phyloP scores from a whole-genome alignment of 2,113 vertebrate species.

The Mesocricetus auratus region DNA sequence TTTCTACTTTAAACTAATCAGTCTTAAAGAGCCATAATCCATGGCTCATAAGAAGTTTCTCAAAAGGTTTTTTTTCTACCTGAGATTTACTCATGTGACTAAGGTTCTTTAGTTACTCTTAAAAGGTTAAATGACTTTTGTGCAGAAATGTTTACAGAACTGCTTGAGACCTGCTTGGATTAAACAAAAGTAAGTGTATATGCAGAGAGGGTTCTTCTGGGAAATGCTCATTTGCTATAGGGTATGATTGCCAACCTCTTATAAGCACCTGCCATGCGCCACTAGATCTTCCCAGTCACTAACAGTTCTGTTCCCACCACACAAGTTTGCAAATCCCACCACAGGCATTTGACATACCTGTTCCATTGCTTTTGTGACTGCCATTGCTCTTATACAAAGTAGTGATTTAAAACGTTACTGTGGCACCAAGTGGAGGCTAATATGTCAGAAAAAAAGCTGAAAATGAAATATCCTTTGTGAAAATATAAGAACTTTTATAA shows the following conservation, averaged over 20 bases:
- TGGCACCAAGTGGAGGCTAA: background rate
- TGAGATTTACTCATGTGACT: background rate
- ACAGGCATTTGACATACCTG: background rate
- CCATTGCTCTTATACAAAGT: background rate
- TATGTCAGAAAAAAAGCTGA: background rate
- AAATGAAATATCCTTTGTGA: background rate
- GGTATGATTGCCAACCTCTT: background rate
- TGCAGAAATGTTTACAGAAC: slow-evolving; percentile 3
- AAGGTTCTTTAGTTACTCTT: background rate
- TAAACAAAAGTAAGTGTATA: background rate
- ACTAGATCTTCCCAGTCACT: background rate
- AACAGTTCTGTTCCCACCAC: background rate
- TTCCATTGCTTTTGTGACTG: background rate
- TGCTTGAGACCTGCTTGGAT: background rate
- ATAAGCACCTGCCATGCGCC: background rate
- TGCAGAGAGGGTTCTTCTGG: background rate
- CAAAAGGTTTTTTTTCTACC: background rate
- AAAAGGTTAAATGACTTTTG: slow-evolving; percentile 14
- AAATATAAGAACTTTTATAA: background rate
- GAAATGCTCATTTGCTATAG: background rate
- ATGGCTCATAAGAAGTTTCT: background rate
- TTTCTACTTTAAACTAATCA: background rate
- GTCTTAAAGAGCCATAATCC: background rate
- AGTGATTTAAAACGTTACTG: background rate
- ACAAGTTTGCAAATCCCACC: background rate